Base-by-base conservation (phyloP, 2,888 invertebrate species). In the Platycheirus albimanus region DNA sequence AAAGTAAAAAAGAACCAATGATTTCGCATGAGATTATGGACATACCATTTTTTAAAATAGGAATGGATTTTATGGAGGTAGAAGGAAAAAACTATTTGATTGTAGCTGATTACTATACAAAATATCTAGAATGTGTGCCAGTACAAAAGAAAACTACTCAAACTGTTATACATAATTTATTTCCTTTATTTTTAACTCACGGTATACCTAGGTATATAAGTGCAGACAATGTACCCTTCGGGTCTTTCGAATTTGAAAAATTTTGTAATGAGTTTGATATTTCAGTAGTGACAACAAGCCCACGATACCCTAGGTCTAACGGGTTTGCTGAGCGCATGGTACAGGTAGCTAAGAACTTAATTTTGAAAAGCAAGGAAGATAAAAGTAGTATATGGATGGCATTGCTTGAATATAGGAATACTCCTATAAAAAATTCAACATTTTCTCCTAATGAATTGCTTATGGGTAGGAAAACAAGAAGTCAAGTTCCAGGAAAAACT, bases 1-100 rank as follows among this genome's bases (percentile, higher is more conserved):
- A 24, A 24, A 24, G 24, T 24, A 24, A 61, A 61, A 61, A 45
- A 45, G 30, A 61, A 30, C 28, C 30, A 43, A 61, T 61, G 43
- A 43, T 45, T 45, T 45, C 43, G 3, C 45, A 61, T 45, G 61
- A 61, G 45, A 61, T 45, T 45, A 1, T 13, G 13, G 61, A 61
- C 13, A 61, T 61, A 86, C 19, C 41, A 13, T 41, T 41, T n/a
- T 41, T 41, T 56, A 86, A 87, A 56, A 64, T 88, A 38, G 86
- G 77, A 51, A 74, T 85, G 33, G 88, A 88, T 85, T 86, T 88
- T 78, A 71, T 66, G 64, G 79, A 54, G n/a, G 36, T 19, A 36
- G 54, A 38, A 1, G 54, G 38, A 24, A 58, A 56, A 58, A 58
- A 41, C 43, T 87, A 85, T 76, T 72, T 88, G 43, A 74, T 87